These are phyloP conservation scores for Manis javanica DNA, from an alignment of 2,797 vertebrate species.

Conservation along the genomic window DNA sequence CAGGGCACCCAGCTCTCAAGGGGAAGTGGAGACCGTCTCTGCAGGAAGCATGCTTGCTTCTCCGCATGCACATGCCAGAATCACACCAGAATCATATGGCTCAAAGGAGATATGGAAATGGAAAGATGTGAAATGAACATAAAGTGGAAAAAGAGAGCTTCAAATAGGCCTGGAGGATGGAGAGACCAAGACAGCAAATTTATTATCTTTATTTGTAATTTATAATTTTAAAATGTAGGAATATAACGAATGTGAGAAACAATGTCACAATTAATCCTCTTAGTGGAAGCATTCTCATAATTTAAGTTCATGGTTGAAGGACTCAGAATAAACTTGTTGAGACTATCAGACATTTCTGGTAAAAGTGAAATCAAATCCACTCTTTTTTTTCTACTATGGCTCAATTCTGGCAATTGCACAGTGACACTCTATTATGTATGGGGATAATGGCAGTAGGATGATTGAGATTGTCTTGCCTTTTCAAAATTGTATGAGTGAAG, in stretches of 20 bases:
- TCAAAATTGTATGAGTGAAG: not conserved
- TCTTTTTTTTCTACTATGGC: not conserved
- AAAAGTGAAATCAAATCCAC: not conserved
- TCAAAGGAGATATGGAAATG: not conserved
- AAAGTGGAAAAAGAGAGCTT: not conserved
- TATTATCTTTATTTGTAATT: not conserved
- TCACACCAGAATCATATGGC: not conserved
- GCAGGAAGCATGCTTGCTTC: not conserved
- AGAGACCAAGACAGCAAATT: not conserved
- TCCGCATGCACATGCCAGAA: not conserved
- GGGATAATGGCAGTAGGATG: not conserved
- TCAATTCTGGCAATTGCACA: not conserved
- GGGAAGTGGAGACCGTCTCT: not conserved
- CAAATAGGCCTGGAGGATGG: not conserved
- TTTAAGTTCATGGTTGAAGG: slow-evolving; percentile 5
- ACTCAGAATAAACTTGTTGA: not conserved
- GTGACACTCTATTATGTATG: not conserved
- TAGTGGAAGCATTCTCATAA: not conserved
- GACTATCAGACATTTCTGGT: not conserved
- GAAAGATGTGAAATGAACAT: not conserved
- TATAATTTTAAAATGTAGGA: not conserved
- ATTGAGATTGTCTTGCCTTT: not conserved
- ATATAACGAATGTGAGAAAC: not conserved
- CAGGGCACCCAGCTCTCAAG: not conserved
- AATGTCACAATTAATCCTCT: not conserved